Percentiles rank a stretch among this genome's conserved stretches.
phyloP scores from a whole-genome alignment of 2,888 invertebrate species.

The Cantharis flavilabris region DNA sequence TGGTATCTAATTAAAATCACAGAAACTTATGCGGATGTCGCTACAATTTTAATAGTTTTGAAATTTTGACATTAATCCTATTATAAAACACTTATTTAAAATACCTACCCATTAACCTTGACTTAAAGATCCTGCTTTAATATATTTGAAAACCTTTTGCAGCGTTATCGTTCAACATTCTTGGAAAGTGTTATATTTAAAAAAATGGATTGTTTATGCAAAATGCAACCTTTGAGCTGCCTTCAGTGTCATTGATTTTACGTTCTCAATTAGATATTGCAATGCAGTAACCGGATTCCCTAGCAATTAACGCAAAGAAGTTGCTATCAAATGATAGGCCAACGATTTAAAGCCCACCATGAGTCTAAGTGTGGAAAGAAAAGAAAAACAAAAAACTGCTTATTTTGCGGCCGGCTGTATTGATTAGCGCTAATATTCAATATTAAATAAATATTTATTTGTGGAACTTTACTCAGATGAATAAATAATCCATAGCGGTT shows the following conservation, averaged over 20 bases:
- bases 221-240: not conserved
- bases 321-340: not conserved
- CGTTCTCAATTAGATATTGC: not conserved
- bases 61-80: not conserved
- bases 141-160: not conserved
- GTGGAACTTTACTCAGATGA: too few relatives aligned
- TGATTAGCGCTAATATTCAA: too few relatives aligned
- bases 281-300: not conserved
- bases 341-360: not conserved
- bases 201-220: not conserved
- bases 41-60: not conserved
- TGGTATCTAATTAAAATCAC: not conserved
- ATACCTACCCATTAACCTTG: not conserved
- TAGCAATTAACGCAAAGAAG: not conserved
- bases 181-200: not conserved
- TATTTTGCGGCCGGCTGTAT: too few relatives aligned
- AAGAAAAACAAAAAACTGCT: not conserved
- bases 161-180: not conserved
- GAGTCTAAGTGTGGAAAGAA: not conserved
- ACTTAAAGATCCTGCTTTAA: not conserved
- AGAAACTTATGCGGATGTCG: not conserved
- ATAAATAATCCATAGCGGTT: too few relatives aligned
- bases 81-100: not conserved
- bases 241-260: not conserved
- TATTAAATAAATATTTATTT: too few relatives aligned